These are phyloP conservation scores for Cartodere bifasciata DNA, from an alignment of 2,888 invertebrate genomes.

Conservation along the genomic window DNA sequence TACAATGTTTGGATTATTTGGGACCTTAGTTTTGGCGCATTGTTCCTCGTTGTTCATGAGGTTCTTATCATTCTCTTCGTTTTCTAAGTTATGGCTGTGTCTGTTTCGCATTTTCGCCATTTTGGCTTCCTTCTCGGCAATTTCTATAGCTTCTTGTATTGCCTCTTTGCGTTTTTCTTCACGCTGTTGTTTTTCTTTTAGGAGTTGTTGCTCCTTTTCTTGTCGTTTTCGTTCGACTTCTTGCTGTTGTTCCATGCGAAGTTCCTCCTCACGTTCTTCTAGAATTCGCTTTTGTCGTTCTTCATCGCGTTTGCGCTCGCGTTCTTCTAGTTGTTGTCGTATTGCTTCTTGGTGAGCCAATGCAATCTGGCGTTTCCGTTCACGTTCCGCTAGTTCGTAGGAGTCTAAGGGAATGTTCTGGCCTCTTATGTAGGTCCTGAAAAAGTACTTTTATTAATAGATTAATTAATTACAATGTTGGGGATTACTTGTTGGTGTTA, in stretches of 20 bases:
- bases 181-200: conserved; percentile 55
- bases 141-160: conserved; percentile 64
- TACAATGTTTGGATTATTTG: conserved; percentile 7
- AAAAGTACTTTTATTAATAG: conserved; percentile 14
- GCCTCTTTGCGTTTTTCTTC: conserved; percentile 62
- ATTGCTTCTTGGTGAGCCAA: conserved; percentile 79
- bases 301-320: conserved; percentile 59
- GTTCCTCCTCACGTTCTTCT: conserved; percentile 74
- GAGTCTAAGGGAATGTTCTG: conserved; percentile 79
- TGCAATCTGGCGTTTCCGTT: conserved; percentile 69
- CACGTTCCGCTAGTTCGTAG: conserved; percentile 65
- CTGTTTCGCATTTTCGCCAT: conserved; percentile 33
- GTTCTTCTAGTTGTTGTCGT: conserved; percentile 71
- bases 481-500: conserved; percentile 4
- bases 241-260: conserved; percentile 60
- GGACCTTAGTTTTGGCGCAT: conserved; percentile 5
- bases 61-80: conserved; percentile 8
- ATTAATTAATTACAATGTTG: neutral
- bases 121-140: conserved; percentile 50
- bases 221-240: conserved; percentile 54
- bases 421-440: conserved; percentile 62
- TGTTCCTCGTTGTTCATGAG: conserved; percentile 17
- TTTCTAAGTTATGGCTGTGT: conserved; percentile 15
- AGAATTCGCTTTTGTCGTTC: conserved; percentile 59
- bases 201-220: conserved; percentile 56